phyloP scores from a whole-genome alignment of 2,113 vertebrate species.

The Ptilorrhoa leucosticta region DNA sequence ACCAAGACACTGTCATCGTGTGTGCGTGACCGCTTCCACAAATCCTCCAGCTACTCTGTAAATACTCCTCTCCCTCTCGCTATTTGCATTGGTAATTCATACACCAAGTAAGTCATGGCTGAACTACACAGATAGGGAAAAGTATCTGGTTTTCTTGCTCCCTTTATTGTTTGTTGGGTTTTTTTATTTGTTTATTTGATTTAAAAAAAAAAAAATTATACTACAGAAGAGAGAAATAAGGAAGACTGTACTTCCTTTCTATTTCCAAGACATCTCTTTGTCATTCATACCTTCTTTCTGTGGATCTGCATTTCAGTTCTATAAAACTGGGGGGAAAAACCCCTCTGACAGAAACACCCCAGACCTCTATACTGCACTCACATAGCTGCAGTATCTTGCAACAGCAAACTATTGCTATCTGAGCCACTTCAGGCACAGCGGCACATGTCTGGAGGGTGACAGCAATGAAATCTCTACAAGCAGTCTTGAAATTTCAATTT shows the following conservation, averaged over 20 bases:
- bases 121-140: neutral
- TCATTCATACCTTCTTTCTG: neutral
- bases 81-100: neutral
- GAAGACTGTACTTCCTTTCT: neutral
- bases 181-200: neutral
- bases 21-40: neutral
- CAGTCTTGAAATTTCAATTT: neutral
- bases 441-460: neutral
- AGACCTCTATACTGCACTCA: neutral
- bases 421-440: neutral
- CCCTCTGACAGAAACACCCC: neutral
- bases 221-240: neutral
- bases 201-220: neutral
- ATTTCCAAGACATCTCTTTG: neutral
- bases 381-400: neutral
- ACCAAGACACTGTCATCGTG: neutral
- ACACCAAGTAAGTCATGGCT: neutral
- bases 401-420: neutral
- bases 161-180: neutral
- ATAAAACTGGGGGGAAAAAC: accelerated
- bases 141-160: neutral
- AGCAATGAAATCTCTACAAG: neutral
- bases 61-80: neutral
- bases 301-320: neutral
- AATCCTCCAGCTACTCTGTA: neutral